Evolutionary conservation across 2,113 vertebrate species (phyloP).

Genomic region (Oceanites oceanicus): DNA sequence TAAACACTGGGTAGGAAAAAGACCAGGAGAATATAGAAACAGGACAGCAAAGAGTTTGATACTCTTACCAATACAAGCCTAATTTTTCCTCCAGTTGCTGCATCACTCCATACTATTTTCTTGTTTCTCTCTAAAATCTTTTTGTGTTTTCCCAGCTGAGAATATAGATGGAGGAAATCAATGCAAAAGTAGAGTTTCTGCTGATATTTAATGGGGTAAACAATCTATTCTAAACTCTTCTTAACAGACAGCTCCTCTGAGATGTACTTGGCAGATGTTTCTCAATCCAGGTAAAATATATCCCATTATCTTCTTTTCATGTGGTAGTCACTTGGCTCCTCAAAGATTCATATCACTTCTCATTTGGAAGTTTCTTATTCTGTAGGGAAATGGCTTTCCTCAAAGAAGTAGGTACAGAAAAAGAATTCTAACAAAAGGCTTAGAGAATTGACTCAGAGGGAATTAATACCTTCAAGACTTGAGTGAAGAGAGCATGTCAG

Average conservation of each 20-base stretch:
- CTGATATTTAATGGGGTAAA: conserved; percentile 48
- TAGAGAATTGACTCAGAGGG: not conserved
- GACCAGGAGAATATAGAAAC: not conserved
- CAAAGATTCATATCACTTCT: conserved; percentile 15
- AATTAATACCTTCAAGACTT: not conserved
- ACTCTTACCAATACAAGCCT: not conserved
- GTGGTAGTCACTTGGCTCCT: conserved; percentile 3
- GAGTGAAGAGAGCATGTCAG: not conserved
- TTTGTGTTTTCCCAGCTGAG: conserved; percentile 11
- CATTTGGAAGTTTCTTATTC: conserved; percentile 34
- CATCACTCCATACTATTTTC: not conserved
- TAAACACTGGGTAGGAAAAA: not conserved
- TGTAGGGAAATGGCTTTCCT: not conserved
- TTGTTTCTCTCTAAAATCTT: not conserved
- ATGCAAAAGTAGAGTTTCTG: conserved; percentile 44
- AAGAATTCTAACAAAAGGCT: conserved; percentile 7
- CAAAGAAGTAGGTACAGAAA: not conserved
- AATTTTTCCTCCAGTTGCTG: not conserved
- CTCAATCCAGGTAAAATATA: conserved; percentile 47
- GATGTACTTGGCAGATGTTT: conserved; percentile 40
- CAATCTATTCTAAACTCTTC: conserved; percentile 30
- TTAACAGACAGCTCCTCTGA: conserved; percentile 46
- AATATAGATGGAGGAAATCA: conserved; percentile 28
- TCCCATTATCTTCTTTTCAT: conserved; percentile 43
- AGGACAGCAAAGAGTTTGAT: not conserved